Evolutionary conservation across 2,888 invertebrate genomes (phyloP), one percentile per base, ranked within the genome.

Genomic region (Rhaphigaster nebulosa): DNA sequence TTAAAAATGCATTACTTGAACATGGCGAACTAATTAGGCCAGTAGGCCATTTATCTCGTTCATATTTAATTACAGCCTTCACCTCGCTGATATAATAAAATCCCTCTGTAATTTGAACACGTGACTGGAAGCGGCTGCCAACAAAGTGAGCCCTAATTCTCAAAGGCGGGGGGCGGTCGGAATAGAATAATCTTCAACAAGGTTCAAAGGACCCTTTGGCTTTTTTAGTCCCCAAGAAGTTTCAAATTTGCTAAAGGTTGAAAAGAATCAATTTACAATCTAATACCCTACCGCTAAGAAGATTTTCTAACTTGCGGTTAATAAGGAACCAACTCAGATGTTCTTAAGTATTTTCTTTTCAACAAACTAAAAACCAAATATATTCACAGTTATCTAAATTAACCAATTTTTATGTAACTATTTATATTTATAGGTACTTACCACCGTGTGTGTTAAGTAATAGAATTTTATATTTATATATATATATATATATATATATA

Each of bases 221-320:
- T n/a, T 45, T 84, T 84, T 84, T 84, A 84, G n/a, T 84, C 84
- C n/a, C 45, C 41, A n/a, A 45, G 84, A 84, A 84, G 84, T 84
- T 84, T 45, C 41, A 84, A 45, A 45, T 84, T 45, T 15, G 45
- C 26, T 45, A 84, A 84, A 84, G 84, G 45, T 84, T 84, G 41
- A 84, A 84, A 84, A 45, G 84, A 84, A 84, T 84, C 84, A 84
- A 84, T 84, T 84, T 84, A 84, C 41, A 41, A 84, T 84, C 84
- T 84, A 84, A 84, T 84, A n/a, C 84, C 45, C n/a, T 13, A 15
- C 20, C 45, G 84, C 84, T 45, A 45, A 84, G 84, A 10, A 84
- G 45, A 84, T 84, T 84, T 84, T 45, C 84, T 84, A 70, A 20
- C 84, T 45, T 45, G 41, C 23, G 45, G 84, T n/a, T 84, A 84